These are phyloP conservation scores for Steatornis caripensis DNA, from an alignment of 2,113 vertebrate genomes.

Conservation along the genomic window DNA sequence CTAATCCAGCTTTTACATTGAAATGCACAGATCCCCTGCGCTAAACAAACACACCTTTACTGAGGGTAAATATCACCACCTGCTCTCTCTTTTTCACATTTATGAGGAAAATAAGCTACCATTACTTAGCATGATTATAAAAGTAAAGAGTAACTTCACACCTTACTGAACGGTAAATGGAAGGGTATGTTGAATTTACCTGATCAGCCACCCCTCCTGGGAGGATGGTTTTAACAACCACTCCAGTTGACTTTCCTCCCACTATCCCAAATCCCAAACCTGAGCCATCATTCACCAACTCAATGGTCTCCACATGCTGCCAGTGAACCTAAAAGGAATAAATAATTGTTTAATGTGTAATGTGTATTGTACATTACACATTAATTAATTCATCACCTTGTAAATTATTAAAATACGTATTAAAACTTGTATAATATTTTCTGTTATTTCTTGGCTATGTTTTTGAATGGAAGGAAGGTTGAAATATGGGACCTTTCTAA, in stretches of 20 bases:
- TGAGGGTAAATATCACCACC: neutral
- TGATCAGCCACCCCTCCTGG: constrained; percentile 92
- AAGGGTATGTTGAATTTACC: constrained; percentile 65
- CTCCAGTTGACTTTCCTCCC: constrained; percentile 90
- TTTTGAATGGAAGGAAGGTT: neutral
- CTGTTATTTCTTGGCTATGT: neutral
- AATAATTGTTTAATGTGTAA: too few relatives aligned
- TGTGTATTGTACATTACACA: too few relatives aligned
- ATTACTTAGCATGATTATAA: neutral
- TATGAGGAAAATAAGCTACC: neutral
- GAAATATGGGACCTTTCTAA: neutral
- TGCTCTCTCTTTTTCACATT: neutral
- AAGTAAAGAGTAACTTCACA: neutral
- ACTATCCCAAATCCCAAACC: constrained; percentile 95
- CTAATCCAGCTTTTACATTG: neutral
- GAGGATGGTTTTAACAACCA: constrained; percentile 94
- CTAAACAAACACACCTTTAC: neutral
- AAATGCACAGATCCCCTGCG: neutral
- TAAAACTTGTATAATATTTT: neutral
- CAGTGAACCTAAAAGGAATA: constrained; percentile 79
- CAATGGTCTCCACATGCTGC: constrained; percentile 91
- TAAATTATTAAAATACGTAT: neutral
- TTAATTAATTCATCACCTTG: too few relatives aligned
- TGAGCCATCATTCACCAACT: constrained; percentile 91
- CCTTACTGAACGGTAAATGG: neutral